These are phyloP conservation scores for Mylabris sibirica DNA, from an alignment of 2,888 invertebrate species.

Conservation along the genomic window DNA sequence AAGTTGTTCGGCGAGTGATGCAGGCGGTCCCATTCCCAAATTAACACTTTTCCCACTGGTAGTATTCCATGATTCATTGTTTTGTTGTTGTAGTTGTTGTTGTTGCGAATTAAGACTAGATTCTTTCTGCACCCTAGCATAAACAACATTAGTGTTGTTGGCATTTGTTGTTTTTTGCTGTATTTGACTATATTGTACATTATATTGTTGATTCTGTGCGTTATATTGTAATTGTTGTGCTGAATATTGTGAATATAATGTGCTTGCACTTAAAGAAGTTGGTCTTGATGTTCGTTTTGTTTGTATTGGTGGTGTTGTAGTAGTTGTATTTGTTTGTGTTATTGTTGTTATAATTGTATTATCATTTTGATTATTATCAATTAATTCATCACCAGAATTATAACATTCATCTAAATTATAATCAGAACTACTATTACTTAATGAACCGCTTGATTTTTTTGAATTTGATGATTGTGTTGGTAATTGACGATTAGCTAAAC, in stretches of 20 bases:
- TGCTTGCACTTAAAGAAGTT: conserved; percentile 44
- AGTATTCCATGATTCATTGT: conserved; percentile 18
- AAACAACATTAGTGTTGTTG: conserved; percentile 52
- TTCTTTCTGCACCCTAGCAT: conserved; percentile 67
- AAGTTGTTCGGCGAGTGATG: conserved; percentile 84
- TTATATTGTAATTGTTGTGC: conserved; percentile 43
- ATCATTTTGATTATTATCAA: conserved; percentile 25
- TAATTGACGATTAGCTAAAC: conserved; percentile 76
- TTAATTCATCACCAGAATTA: conserved; percentile 66
- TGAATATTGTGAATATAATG: conserved; percentile 43
- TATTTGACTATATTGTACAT: conserved; percentile 53
- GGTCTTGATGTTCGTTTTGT: conserved; percentile 37
- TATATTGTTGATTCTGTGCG: conserved; percentile 49
- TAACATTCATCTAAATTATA: conserved; percentile 81
- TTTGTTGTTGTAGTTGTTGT: background rate
- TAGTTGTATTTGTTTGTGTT: conserved; percentile 47
- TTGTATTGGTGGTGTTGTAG: conserved; percentile 46
- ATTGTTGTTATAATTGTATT: conserved; percentile 25
- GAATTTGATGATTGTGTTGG: conserved; percentile 64
- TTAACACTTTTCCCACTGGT: conserved; percentile 48
- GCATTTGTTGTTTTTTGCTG: conserved; percentile 37
- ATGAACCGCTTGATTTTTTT: conserved; percentile 58
- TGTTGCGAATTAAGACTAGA: conserved; percentile 39
- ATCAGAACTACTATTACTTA: conserved; percentile 70
- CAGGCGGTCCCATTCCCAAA: conserved; percentile 71